Base-by-base conservation (phyloP, 2,797 vertebrate species). In the Acanthis flammea region DNA sequence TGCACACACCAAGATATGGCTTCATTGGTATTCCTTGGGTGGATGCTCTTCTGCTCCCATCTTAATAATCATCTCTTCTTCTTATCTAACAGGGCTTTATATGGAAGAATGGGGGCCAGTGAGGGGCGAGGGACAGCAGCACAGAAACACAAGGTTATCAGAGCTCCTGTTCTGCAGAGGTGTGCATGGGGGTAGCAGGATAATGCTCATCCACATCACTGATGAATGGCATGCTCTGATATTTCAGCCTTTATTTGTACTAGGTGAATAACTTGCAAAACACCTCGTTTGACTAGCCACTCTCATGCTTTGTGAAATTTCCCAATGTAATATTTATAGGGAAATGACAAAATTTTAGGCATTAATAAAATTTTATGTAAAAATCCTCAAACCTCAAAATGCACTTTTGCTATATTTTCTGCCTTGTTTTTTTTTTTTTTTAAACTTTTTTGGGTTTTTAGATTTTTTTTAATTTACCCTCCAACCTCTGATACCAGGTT, bases 61-160 rank as follows among this genome's bases (percentile, higher is more conserved):
- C 95, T 96, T 96, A 97, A 96, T 94, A 96, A 92, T 96, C 48
- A 96, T 96, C 95, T 97, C 76, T 73, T 88, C 86, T 68, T 86
- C 92, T 96, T 94, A 95, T 96, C 96, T 96, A 54, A 37, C 33
- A 76, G 51, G 57, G 73, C 23, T 91, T 93, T 86, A 37, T 74
- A 25, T n/a, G 47, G 75, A 77, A 94, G 91, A 92, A 90, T 65
- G n/a, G 28, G 76, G 91, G 70, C 55, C 85, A 95, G 68, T 17
- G 76, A 86, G 75, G 70, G 62, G 75, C 6, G 18, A 95, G 90
- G 92, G 87, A 88, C 55, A 91, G 88, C 45, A 47, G 15, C 1
- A n/a, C 45, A 92, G 76, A 81, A 86, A 86, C 66, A 84, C 79
- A 94, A 94, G 94, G 91, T 96, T 92, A 95, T 86, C 55, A 4